Base-by-base conservation (phyloP, 2,888 invertebrate species). In the Troides oblongomaculatus region DNA sequence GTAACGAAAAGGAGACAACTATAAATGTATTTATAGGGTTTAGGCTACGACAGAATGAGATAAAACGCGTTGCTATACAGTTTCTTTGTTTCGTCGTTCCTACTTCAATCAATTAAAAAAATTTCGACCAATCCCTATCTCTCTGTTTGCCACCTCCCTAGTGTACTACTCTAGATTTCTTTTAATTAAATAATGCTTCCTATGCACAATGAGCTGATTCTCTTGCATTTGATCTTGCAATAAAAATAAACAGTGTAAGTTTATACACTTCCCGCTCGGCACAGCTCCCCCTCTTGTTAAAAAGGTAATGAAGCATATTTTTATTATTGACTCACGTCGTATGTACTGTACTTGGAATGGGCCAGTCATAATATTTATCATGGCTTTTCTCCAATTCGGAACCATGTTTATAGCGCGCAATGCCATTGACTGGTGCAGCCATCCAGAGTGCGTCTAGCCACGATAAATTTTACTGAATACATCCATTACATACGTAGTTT, bases 381-480 rank as follows among this genome's bases (percentile, higher is more conserved):
- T 36, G 5, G 39, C 8, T 61, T 30, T 30, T 21, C 59, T 53
- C 6, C n/a, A 50, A 21, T 36, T 50, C 39, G 36, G 53, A 17
- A 36, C 36, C 50, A 66, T 61, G 61, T 66, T 60, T 66, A 66
- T 46, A 60, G 50, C 18, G 61, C 66, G 61, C 61, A 39, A 46
- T 66, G 53, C 25, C 50, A 57, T 60, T 66, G 50, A 46, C 66
- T 25, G 25, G n/a, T 60, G 50, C 60, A 66, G 60, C 30, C 60
- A 66, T 60, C 60, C 60, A 66, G 46, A 46, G 12, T 14, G 60
- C 60, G 66, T 66, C 66, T 66, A 58, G 66, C 60, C 66, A 60
- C 50, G 50, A 66, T 66, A 66, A 66, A 60, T 66, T 30, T 60
- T 30, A 30, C 46, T 66, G 60, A 66, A 46, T 66, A 46, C 60